Base-by-base conservation (phyloP, 2,113 vertebrate species). In the Pogonocichla stellata region DNA sequence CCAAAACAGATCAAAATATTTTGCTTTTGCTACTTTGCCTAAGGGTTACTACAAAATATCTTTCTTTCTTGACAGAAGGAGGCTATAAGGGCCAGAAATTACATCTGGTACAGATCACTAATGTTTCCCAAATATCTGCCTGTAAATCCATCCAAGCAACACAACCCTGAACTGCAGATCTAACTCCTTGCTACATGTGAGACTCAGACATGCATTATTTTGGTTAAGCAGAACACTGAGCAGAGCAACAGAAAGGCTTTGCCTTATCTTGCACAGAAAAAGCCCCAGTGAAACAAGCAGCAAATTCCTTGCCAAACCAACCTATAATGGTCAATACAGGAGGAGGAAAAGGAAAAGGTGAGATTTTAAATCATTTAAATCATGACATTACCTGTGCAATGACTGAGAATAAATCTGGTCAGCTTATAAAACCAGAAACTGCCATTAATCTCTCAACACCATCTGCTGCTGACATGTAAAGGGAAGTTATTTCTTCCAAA, bases 61-160 rank as follows among this genome's bases (percentile, higher is more conserved):
- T n/a, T 85, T 90, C 64, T 80, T 87, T 82, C 79, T 72, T 77
- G 81, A 90, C 74, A 90, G 90, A 75, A 93, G 14, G 34, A 47
- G 54, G 36, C 38, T 80, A 6, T 38, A 72, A 82, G 28, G 82
- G 83, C 66, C 86, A 92, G 85, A 88, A 94, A 62, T 80, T 78
- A 86, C 94, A 95, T 86, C 83, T 96, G 92, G 88, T 90, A 74
- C 24, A 80, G 80, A 94, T 90, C 79, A 94, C 54, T 73, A 3
- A 36, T 43, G 34, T 92, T 90, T 90, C 75, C 75, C 58, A 80
- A 93, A 92, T 88, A 94, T 66, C 75, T 88, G 80, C 22, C 38
- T 74, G 67, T 47, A 77, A 86, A 93, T 73, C 42, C 71, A 80
- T 70, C 50, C 86, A 77, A 95, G 25, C 34, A 94, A 85, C 79